Evolutionary conservation across 2,888 invertebrate species (phyloP).

Genomic region (Torymus texanus): DNA sequence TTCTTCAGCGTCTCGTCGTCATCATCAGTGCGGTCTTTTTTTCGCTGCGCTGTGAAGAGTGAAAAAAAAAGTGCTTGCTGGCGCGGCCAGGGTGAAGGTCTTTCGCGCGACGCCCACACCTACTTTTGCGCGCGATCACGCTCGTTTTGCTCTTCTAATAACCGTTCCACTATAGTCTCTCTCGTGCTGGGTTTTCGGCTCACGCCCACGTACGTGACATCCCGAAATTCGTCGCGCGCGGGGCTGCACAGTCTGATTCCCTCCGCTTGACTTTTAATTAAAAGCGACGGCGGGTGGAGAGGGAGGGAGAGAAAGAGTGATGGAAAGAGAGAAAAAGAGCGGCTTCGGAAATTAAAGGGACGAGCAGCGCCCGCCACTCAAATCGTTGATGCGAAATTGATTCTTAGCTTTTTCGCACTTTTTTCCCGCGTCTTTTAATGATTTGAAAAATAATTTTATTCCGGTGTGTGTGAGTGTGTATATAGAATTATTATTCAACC

Average conservation of each 20-base stretch:
- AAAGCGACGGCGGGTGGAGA: slow-evolving; percentile 16
- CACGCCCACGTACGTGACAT: slow-evolving; percentile 18
- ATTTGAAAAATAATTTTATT: background rate
- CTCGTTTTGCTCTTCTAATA: slow-evolving; percentile 2
- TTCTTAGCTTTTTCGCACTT: background rate
- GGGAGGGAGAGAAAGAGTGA: too few relatives aligned
- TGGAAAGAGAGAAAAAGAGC: too few relatives aligned
- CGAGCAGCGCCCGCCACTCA: background rate
- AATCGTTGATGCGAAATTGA: slow-evolving; percentile 12
- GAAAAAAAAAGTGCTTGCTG: background rate
- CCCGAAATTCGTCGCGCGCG: background rate
- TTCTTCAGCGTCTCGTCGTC: background rate
- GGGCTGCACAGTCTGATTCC: too few relatives aligned
- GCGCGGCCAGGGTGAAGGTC: background rate
- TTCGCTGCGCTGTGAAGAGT: background rate
- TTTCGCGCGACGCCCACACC: background rate
- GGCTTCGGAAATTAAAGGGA: background rate
- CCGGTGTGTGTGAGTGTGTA: too few relatives aligned
- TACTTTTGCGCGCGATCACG: background rate
- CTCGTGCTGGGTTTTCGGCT: background rate
- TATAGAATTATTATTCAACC: too few relatives aligned
- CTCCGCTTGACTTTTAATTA: slow-evolving; percentile 17
- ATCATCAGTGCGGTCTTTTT: background rate
- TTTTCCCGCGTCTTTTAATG: background rate
- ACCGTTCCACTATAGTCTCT: background rate